phyloP scores from a whole-genome alignment of 2,888 invertebrate genomes.

The Candidula unifasciata region DNA sequence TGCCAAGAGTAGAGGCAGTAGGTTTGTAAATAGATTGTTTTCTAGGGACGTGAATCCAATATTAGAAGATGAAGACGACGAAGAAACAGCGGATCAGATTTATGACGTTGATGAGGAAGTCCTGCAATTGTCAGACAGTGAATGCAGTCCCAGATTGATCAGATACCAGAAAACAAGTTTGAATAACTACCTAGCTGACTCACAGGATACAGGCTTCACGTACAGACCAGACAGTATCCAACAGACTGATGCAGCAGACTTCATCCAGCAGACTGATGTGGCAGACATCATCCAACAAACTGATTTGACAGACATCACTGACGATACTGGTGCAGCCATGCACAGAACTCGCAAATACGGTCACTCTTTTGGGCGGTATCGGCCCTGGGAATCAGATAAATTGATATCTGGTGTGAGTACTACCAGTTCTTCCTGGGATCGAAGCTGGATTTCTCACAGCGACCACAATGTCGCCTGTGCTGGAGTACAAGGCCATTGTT shows the following conservation, averaged over 20 bases:
- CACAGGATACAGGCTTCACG: not conserved
- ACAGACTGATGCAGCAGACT: not conserved
- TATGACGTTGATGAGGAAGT: conserved; percentile 3
- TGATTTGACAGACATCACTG: not conserved
- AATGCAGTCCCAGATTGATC: not conserved
- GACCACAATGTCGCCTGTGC: not conserved
- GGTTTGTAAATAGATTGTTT: conserved; percentile 21
- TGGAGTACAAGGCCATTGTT: not conserved
- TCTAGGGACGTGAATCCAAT: conserved; percentile 49
- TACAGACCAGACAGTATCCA: not conserved
- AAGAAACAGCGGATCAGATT: not conserved
- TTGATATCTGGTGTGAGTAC: not conserved
- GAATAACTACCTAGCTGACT: conserved; percentile 24
- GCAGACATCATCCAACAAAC: not conserved
- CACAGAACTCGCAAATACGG: conserved; percentile 3
- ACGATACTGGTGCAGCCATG: not conserved
- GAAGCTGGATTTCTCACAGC: conserved; percentile 26
- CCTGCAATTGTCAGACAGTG: not conserved
- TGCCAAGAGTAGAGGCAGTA: too few relatives aligned
- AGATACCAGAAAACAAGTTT: conserved; percentile 8
- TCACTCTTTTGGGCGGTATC: not conserved
- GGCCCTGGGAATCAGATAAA: conserved; percentile 18
- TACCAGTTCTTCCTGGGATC: not conserved
- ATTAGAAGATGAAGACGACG: not conserved
- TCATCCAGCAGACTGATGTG: not conserved